Percentiles rank a stretch among this genome's conserved stretches.
These are phyloP conservation scores for Calliopum simillimum DNA, from an alignment of 2,888 invertebrate species.

Conservation along the genomic window DNA sequence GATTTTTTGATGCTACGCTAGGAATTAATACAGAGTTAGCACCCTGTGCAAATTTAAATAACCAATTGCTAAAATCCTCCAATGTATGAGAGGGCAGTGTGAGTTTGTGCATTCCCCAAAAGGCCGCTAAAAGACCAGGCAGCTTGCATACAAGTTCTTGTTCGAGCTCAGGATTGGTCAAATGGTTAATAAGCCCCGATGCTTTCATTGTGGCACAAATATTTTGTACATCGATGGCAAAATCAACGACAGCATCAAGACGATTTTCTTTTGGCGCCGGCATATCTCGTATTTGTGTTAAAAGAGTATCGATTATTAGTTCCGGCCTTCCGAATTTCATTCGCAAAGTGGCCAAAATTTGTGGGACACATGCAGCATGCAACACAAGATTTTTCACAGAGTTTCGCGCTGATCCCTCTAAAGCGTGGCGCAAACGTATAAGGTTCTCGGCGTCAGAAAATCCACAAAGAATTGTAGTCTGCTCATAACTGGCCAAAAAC, in stretches of 20 bases:
- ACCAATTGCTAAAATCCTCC: constrained; percentile 26
- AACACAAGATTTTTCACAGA: constrained; percentile 35
- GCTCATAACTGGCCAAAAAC: constrained; percentile 36
- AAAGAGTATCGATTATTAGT: constrained; percentile 36
- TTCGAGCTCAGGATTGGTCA: constrained; percentile 41
- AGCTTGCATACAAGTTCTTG: constrained; percentile 34
- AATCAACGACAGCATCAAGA: constrained; percentile 37
- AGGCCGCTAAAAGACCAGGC: constrained; percentile 23
- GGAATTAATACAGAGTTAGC: constrained; percentile 34
- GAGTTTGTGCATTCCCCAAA: constrained; percentile 31
- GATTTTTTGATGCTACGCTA: constrained; percentile 1
- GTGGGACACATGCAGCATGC: constrained; percentile 33
- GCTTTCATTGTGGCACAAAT: constrained; percentile 41
- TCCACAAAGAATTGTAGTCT: constrained; percentile 37
- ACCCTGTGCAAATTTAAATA: constrained; percentile 36
- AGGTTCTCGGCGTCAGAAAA: constrained; percentile 41
- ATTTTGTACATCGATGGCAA: constrained; percentile 42
- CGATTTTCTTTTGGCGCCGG: constrained; percentile 31
- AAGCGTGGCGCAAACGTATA: constrained; percentile 27
- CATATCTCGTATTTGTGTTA: constrained; percentile 34
- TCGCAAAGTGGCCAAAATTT: constrained; percentile 35
- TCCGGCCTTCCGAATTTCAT: constrained; percentile 42
- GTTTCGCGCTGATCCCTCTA: constrained; percentile 28
- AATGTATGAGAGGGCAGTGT: constrained; percentile 11
- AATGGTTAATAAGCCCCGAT: constrained; percentile 32